Conservation (phyloP, 2,113 vertebrate genomes). For the Nannospalax galili region DNA sequence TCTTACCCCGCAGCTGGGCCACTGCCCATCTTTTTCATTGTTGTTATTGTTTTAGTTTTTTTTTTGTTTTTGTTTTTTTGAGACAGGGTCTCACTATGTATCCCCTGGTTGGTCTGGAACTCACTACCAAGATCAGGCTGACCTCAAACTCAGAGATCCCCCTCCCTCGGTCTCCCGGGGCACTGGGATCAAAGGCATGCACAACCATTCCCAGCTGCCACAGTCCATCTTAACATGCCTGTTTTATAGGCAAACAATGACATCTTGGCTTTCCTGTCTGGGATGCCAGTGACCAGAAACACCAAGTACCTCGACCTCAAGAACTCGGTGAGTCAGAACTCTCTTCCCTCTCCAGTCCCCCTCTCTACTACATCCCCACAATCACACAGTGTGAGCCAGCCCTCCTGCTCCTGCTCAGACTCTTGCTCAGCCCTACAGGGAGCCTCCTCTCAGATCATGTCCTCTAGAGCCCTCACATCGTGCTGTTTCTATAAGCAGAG, state of each 20-base stretch:
- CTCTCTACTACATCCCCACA: not conserved
- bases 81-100: too few relatives aligned
- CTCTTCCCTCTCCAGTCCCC: rapidly evolving
- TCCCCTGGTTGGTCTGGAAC: too few relatives aligned
- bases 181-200: too few relatives aligned
- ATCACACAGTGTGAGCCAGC: rapidly evolving
- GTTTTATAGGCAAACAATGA: slow-evolving; percentile 95
- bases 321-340: slow-evolving; percentile 90
- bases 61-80: too few relatives aligned
- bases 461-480: not conserved
- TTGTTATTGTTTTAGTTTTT: too few relatives aligned
- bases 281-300: slow-evolving; percentile 98
- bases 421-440: not conserved
- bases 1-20: rapidly evolving
- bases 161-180: too few relatives aligned
- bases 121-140: too few relatives aligned
- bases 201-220: too few relatives aligned
- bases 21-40: too few relatives aligned
- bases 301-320: slow-evolving; percentile 99
- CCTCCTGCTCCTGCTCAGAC: not conserved
- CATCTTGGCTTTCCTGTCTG: slow-evolving; percentile 97
- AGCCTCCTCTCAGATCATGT: not conserved
- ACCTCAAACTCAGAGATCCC: too few relatives aligned
- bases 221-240: not conserved
- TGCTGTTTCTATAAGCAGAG: rapidly evolving